phyloP scores from a whole-genome alignment of 2,888 invertebrate species.

The Orthonevra nobilis region DNA sequence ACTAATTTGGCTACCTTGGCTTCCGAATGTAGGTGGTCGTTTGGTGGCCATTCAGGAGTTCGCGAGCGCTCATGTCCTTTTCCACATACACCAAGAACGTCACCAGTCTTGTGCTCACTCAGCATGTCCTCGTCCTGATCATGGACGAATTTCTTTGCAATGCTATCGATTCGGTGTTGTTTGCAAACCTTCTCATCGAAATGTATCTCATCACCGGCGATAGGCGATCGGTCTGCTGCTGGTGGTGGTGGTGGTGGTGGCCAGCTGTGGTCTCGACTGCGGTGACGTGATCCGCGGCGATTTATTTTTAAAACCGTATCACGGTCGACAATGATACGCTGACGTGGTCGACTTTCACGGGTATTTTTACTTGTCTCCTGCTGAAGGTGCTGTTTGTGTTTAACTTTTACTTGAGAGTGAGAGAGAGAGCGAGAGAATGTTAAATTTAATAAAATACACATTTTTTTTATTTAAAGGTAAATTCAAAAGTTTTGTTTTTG shows the following conservation, averaged over 20 bases:
- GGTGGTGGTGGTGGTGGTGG: constrained; percentile 73
- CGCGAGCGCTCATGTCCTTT: constrained; percentile 35
- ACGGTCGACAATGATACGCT: constrained; percentile 78
- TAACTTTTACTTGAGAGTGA: constrained; percentile 44
- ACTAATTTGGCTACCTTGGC: neutral
- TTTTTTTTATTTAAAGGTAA: constrained; percentile 32
- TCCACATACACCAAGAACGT: constrained; percentile 5
- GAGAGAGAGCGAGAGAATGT: constrained; percentile 34
- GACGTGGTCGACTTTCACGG: constrained; percentile 77
- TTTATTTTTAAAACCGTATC: constrained; percentile 79
- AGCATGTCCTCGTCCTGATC: constrained; percentile 19
- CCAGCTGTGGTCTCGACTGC: constrained; percentile 78
- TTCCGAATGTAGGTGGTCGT: neutral
- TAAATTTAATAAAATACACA: constrained; percentile 37
- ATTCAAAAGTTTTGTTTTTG: constrained; percentile 42
- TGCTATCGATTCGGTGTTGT: constrained; percentile 75
- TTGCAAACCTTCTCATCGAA: constrained; percentile 74
- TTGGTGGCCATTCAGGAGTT: constrained; percentile 56
- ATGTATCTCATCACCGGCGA: constrained; percentile 73
- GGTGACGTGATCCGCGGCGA: constrained; percentile 77
- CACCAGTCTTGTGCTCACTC: constrained; percentile 9
- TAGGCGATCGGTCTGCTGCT: constrained; percentile 69
- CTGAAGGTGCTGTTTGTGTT: constrained; percentile 15
- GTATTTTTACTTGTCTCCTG: constrained; percentile 53
- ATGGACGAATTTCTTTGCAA: constrained; percentile 77